Percentiles rank a stretch among this genome's conserved stretches.
These are phyloP conservation scores for Capreolus pygargus DNA, from an alignment of 2,113 vertebrate genomes.

Conservation along the genomic window DNA sequence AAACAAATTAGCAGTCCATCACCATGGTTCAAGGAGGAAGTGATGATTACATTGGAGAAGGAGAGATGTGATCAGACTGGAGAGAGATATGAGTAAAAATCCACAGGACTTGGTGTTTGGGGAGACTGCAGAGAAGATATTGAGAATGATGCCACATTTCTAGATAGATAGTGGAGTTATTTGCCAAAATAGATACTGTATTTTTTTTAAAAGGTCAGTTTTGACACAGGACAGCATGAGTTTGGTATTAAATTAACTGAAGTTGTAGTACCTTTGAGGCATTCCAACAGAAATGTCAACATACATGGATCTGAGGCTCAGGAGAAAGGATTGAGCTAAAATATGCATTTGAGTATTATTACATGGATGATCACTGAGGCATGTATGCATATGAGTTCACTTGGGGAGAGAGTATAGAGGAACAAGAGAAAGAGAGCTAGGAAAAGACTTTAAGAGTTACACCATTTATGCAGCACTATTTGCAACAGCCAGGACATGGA, in stretches of 20 bases:
- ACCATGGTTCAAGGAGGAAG: background rate
- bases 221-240: background rate
- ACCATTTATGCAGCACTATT: background rate
- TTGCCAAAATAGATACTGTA: background rate
- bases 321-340: background rate
- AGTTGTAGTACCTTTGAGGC: background rate
- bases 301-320: background rate
- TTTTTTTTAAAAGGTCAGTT: background rate
- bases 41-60: background rate
- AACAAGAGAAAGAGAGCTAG: background rate
- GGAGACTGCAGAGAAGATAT: background rate
- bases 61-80: background rate
- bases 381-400: background rate
- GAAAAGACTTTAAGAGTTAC: background rate
- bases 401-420: background rate
- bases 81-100: background rate
- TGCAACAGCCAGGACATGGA: background rate
- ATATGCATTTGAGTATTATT: background rate
- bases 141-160: background rate
- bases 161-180: background rate
- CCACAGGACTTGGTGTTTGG: background rate
- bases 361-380: background rate
- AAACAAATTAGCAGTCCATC: background rate
- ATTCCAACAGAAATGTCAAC: background rate
- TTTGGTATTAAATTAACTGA: background rate